A percentile compares a stretch with the other conserved stretches of the same genome.
phyloP scores from a whole-genome alignment of 2,113 vertebrate genomes.

The Antidorcas marsupialis region DNA sequence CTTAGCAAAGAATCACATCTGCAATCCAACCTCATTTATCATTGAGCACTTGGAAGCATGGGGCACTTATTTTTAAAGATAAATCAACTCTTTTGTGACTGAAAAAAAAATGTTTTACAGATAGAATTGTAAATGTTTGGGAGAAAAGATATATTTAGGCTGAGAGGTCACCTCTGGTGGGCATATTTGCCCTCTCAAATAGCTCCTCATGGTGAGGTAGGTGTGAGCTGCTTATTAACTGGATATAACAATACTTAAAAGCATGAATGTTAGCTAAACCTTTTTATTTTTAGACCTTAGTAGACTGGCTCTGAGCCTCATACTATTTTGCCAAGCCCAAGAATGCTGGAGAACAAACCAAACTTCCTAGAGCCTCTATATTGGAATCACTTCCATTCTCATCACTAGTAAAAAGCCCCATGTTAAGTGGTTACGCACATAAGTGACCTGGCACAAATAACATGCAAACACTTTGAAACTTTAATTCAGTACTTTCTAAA shows the following conservation, averaged over 20 bases:
- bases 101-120: neutral
- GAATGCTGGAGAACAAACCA: neutral
- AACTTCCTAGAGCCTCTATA: neutral
- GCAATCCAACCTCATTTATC: conserved; percentile 53
- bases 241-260: neutral
- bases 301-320: neutral
- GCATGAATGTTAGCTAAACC: neutral
- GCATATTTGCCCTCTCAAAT: neutral
- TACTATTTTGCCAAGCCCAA: neutral
- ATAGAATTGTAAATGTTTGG: conserved; percentile 12
- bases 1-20: conserved; percentile 20
- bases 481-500: neutral
- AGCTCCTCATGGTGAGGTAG: neutral
- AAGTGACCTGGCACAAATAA: neutral
- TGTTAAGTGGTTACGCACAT: neutral
- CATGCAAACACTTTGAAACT: neutral
- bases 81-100: conserved; percentile 19
- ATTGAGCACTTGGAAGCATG: neutral
- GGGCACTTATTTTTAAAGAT: conserved; percentile 41
- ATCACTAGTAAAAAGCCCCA: neutral
- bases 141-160: conserved; percentile 42
- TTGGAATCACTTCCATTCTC: neutral
- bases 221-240: neutral
- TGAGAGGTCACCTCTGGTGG: neutral
- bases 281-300: neutral